Evolutionary conservation across 2,113 vertebrate species (phyloP).

Genomic region (Lanius collurio): DNA sequence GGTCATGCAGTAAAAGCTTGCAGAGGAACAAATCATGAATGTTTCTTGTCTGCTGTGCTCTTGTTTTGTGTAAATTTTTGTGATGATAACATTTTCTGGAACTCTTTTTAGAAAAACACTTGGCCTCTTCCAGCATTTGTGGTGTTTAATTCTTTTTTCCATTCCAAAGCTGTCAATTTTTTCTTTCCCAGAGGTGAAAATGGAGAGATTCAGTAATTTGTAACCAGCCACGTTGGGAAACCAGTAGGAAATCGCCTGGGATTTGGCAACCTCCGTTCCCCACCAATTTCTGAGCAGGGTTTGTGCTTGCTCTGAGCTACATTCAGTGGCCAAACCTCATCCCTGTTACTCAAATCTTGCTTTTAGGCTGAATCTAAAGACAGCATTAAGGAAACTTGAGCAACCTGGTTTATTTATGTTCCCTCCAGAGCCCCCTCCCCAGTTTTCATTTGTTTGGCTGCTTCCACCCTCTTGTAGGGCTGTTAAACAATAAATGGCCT

Average conservation of each 20-base stretch:
- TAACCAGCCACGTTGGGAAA: neutral
- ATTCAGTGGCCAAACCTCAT: neutral
- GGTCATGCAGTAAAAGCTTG: neutral
- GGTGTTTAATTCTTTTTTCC: neutral
- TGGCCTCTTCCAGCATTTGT: neutral
- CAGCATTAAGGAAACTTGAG: neutral
- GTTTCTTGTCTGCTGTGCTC: accelerated
- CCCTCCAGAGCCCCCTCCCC: neutral
- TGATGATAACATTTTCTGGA: neutral
- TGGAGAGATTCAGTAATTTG: neutral
- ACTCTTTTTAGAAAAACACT: neutral
- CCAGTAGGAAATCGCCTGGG: neutral
- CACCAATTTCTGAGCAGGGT: neutral
- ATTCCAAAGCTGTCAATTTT: neutral
- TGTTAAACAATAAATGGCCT: conserved; percentile 36
- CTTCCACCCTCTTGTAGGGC: neutral
- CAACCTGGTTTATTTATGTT: neutral
- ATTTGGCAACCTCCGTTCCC: neutral
- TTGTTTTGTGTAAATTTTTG: neutral
- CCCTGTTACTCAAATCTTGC: neutral
- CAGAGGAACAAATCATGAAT: neutral
- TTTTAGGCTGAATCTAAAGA: neutral
- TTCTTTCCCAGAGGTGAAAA: neutral
- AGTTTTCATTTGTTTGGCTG: neutral
- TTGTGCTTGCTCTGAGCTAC: neutral